Conservation (phyloP, 2,797 vertebrate genomes). For the Parauchenoglanis ngamensis region DNA sequence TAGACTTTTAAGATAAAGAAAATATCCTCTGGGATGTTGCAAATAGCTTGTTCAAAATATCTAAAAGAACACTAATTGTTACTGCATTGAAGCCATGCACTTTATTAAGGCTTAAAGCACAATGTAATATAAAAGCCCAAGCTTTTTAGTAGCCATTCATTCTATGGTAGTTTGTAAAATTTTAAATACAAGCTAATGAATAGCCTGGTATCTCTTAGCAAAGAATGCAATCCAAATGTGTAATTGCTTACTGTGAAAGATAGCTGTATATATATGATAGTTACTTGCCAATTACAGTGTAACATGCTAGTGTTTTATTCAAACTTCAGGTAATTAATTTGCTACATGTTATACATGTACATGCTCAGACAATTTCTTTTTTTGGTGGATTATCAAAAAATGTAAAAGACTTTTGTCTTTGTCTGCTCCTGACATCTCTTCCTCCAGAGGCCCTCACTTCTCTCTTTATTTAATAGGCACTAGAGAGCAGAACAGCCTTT, state of each 20-base stretch:
- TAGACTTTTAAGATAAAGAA: conserved; percentile 72
- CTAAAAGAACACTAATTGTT: conserved; percentile 30
- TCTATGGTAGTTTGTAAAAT: background rate
- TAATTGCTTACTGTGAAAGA: background rate
- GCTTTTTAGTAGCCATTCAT: background rate
- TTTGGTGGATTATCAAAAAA: conserved; percentile 44
- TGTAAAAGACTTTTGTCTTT: conserved; percentile 36
- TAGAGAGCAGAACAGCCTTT: conserved; percentile 51
- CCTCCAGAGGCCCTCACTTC: conserved; percentile 15
- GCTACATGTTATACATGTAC: background rate
- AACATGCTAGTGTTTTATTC: background rate
- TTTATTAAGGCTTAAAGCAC: background rate
- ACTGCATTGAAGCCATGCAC: too few relatives aligned
- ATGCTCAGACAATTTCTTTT: conserved; percentile 7
- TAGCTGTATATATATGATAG: background rate
- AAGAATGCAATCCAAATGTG: background rate
- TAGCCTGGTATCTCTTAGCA: background rate
- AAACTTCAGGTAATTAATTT: background rate
- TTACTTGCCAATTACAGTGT: background rate
- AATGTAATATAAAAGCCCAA: background rate
- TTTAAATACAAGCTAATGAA: background rate
- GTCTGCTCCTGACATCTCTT: conserved; percentile 29
- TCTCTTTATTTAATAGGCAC: conserved; percentile 57
- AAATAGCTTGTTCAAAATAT: conserved; percentile 50
- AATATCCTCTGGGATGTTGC: conserved; percentile 61